A percentile compares a stretch with the other conserved stretches of the same genome.
Evolutionary conservation across 2,888 invertebrate species (phyloP).

Genomic region (Argyresthia albistria): DNA sequence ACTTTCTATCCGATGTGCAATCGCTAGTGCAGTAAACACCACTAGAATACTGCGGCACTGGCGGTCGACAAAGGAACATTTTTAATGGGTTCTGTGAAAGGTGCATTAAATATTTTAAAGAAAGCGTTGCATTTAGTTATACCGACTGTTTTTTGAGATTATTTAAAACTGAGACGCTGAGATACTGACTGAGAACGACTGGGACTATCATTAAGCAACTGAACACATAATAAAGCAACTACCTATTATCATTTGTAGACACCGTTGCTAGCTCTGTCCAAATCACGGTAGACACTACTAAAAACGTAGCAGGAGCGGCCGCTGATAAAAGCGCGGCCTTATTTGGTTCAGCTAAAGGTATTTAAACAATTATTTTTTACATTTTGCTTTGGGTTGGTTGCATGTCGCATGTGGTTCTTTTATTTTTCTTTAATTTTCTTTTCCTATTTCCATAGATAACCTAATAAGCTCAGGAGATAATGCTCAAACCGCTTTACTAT

Average conservation of each 20-base stretch:
- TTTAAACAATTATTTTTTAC: neutral
- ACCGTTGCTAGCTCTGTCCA: slow-evolving; percentile 33
- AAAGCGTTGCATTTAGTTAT: slow-evolving; percentile 20
- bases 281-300: slow-evolving; percentile 50
- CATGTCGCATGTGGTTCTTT: neutral
- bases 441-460: neutral
- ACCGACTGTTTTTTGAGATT: too few species aligned
- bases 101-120: slow-evolving; percentile 31
- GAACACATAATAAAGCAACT: neutral
- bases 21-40: slow-evolving; percentile 35
- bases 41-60: slow-evolving; percentile 37
- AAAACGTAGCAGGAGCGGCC: slow-evolving; percentile 52
- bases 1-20: slow-evolving; percentile 22
- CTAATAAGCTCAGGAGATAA: too few species aligned
- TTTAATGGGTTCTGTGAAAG: slow-evolving; percentile 22
- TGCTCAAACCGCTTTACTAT: too few species aligned
- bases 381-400: neutral
- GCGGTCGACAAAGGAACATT: slow-evolving; percentile 32
- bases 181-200: too few species aligned
- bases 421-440: neutral
- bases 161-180: too few species aligned
- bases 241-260: slow-evolving; percentile 12
- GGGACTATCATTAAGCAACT: too few species aligned
- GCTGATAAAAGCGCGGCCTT: slow-evolving; percentile 48
- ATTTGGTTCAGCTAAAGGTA: slow-evolving; percentile 20